These are phyloP conservation scores for Netelia fuscicornis DNA, from an alignment of 2,888 invertebrate genomes.

Conservation along the genomic window DNA sequence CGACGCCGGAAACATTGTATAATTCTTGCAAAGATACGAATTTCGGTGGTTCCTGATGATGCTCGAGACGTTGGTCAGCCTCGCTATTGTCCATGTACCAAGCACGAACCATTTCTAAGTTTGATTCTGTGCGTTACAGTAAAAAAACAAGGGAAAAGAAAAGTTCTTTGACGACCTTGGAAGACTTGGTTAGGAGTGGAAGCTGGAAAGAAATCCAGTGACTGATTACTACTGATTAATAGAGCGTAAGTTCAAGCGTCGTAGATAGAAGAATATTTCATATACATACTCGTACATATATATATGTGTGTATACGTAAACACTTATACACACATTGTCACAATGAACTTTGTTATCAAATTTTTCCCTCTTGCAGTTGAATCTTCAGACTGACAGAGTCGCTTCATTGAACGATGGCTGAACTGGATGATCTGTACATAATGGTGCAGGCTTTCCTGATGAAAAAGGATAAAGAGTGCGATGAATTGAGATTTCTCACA, in stretches of 20 bases:
- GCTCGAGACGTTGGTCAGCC: slow-evolving; percentile 93
- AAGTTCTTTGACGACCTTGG: slow-evolving; percentile 1
- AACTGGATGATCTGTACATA: slow-evolving; percentile 71
- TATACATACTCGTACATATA: not conserved
- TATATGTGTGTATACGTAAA: not conserved
- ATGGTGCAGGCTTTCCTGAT: slow-evolving; percentile 72
- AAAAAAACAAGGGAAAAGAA: not conserved
- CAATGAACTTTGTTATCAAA: not conserved
- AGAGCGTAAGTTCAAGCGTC: slow-evolving; percentile 11
- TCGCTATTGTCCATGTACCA: slow-evolving; percentile 91
- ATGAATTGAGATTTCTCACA: slow-evolving; percentile 72
- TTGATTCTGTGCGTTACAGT: not conserved
- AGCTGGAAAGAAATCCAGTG: slow-evolving; percentile 17
- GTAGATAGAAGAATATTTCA: slow-evolving; percentile 19
- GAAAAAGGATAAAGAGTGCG: slow-evolving; percentile 71
- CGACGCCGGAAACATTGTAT: slow-evolving; percentile 91
- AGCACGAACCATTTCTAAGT: slow-evolving; percentile 90
- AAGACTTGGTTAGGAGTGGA: slow-evolving; percentile 41
- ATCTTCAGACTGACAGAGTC: not conserved
- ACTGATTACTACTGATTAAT: slow-evolving; percentile 42
- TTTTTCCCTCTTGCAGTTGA: not conserved
- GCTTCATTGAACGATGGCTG: slow-evolving; percentile 51
- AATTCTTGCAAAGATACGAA: slow-evolving; percentile 90
- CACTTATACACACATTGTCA: not conserved
- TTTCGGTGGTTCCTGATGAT: slow-evolving; percentile 92